A percentile compares a stretch with the other conserved stretches of the same genome.
phyloP scores from a whole-genome alignment of 2,888 invertebrate species.

The Archips crataeganus region DNA sequence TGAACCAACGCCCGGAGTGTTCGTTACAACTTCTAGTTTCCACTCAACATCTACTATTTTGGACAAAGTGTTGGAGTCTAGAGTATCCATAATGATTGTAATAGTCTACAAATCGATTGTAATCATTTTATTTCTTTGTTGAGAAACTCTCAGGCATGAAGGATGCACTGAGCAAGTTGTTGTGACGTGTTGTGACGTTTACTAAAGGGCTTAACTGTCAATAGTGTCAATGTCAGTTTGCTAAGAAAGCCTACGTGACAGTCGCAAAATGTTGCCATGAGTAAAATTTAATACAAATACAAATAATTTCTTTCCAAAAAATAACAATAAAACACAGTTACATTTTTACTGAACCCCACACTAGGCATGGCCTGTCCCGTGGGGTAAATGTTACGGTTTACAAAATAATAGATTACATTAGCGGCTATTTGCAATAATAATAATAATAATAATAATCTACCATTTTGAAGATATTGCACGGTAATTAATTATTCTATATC shows the following conservation, averaged over 20 bases:
- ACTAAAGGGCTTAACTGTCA: too few relatives aligned
- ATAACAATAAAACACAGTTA: too few relatives aligned
- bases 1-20: slow-evolving; percentile 71
- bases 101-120: slow-evolving; percentile 1
- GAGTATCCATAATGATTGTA: slow-evolving; percentile 44
- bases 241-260: not conserved
- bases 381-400: too few relatives aligned
- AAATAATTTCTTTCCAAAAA: too few relatives aligned
- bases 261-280: not conserved
- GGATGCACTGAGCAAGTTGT: not conserved
- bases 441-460: slow-evolving; percentile 45
- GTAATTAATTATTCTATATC: too few relatives aligned
- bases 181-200: slow-evolving; percentile 4
- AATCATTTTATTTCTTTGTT: not conserved
- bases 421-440: too few relatives aligned
- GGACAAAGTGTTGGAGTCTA: slow-evolving; percentile 65
- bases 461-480: slow-evolving; percentile 4
- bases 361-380: too few relatives aligned
- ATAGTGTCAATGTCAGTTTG: too few relatives aligned
- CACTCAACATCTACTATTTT: slow-evolving; percentile 86
- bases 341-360: too few relatives aligned
- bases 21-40: slow-evolving; percentile 85
- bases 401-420: too few relatives aligned
- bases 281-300: slow-evolving; percentile 19
- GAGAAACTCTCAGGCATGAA: too few relatives aligned